Percentiles rank a stretch among this genome's conserved stretches.
These are phyloP conservation scores for Paramuricea clavata DNA, from an alignment of 92 coral and sea anemone species.

Conservation along the genomic window DNA sequence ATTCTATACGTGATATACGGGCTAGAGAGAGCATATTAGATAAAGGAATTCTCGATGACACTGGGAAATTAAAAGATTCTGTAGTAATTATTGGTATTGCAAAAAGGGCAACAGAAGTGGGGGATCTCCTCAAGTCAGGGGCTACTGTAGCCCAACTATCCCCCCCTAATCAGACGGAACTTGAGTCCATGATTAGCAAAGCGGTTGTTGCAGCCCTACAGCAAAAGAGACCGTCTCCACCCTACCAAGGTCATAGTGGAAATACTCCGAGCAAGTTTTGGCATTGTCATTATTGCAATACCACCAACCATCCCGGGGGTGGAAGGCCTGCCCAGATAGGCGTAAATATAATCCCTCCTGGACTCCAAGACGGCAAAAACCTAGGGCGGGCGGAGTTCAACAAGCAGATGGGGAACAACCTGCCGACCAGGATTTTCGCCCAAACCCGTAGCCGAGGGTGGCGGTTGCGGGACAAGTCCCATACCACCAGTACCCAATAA, in stretches of 20 bases:
- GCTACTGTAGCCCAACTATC: background rate
- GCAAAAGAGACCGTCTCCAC: background rate
- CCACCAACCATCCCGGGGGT: slow-evolving; percentile 40
- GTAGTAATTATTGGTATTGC: slow-evolving; percentile 25
- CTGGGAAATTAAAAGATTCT: slow-evolving; percentile 12
- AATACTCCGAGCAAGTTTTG: background rate
- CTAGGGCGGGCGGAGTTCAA: background rate
- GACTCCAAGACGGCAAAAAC: slow-evolving; percentile 17
- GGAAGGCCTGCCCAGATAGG: slow-evolving; percentile 32
- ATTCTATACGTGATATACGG: slow-evolving; percentile 28
- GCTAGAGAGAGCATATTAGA: slow-evolving; percentile 32
- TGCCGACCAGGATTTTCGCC: slow-evolving; percentile 17
- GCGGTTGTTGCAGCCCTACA: background rate
- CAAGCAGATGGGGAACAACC: background rate
- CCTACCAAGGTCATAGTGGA: no score
- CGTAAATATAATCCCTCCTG: slow-evolving; percentile 22
- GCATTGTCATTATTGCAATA: slow-evolving; percentile 17
- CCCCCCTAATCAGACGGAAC: background rate
- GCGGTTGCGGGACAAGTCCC: background rate
- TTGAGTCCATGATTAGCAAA: slow-evolving; percentile 30
- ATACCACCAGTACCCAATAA: background rate
- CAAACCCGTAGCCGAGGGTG: slow-evolving; percentile 17
- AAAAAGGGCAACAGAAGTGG: slow-evolving; percentile 22
- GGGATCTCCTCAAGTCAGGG: slow-evolving; percentile 6
- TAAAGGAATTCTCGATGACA: slow-evolving; percentile 21